Evolutionary conservation across 2,797 vertebrate species (phyloP), one percentile per base, ranked within the genome.

Genomic region (Amniataba percoides): DNA sequence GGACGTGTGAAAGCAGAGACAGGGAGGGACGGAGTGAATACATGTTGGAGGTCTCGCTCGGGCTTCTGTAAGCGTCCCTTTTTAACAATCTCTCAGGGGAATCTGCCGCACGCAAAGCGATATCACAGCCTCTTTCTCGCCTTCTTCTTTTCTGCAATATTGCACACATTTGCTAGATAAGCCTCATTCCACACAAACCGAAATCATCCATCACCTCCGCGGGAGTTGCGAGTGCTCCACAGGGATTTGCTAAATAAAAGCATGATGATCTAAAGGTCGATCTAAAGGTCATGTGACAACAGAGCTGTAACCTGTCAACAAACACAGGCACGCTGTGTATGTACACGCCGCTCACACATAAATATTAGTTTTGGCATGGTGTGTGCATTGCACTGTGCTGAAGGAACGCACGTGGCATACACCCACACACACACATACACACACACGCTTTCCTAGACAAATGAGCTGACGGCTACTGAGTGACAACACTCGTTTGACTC

Each of bases 241-340:
- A 0, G 77, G 80, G 81, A 59, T 59, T 67, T 39, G 45, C 65
- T 70, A 52, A 81, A 82, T 81, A 80, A 91, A 83, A 79, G 75
- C 81, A 51, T 13, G 13, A 84, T 63, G 79, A 92, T 83, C 74
- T 87, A 85, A 88, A 88, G 84, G 90, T 89, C 80, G 78, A 92
- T 83, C 74, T 87, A 85, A 88, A 88, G 85, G 90, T 89, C 80
- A 77, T 23, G 59, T 75, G 72, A 85, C 7, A 43, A 86, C 61
- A 51, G 76, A 70, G 80, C 78, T 62, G 63, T 72, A 82, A 80
- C 82, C 75, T 80, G 67, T 81, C 65, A 63, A 68, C 82, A 82
- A 74, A 80, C 61, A 72, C 57, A 69, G 71, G 52, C 58, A 31
- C 5, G n/a, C 64, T 14, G 66, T 31, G 7, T 68, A 14, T 43